Percentiles rank a stretch among this genome's conserved stretches.
phyloP scores from a whole-genome alignment of 2,888 invertebrate genomes.

The Rhagophthalmus giganteus region DNA sequence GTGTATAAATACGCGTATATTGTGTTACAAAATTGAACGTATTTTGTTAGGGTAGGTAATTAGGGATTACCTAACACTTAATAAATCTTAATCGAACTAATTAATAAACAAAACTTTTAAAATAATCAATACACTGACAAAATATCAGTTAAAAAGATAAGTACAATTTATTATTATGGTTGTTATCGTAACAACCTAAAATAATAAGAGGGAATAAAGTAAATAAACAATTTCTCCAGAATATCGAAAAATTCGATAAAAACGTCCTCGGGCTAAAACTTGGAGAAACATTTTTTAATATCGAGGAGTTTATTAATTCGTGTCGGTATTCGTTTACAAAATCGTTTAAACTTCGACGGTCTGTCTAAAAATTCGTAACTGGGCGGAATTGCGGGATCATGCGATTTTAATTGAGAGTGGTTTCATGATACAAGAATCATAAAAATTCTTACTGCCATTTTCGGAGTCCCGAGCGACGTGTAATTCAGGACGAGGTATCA shows the following conservation, averaged over 20 bases:
- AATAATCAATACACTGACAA: too few relatives aligned
- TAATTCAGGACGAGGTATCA: constrained; percentile 26
- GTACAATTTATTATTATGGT: too few relatives aligned
- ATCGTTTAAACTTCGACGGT: not conserved
- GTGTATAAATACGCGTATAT: too few relatives aligned
- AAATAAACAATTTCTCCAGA: not conserved
- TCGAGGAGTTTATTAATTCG: not conserved
- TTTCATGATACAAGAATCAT: constrained; percentile 17
- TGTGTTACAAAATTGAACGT: too few relatives aligned
- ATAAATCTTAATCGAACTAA: too few relatives aligned
- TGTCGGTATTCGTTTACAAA: not conserved
- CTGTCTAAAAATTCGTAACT: not conserved
- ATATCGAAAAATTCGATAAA: not conserved
- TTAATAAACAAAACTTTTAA: too few relatives aligned
- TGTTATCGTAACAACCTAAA: too few relatives aligned
- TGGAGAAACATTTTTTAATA: not conserved
- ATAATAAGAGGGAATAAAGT: not conserved
- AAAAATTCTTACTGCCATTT: constrained; percentile 28
- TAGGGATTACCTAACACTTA: too few relatives aligned
- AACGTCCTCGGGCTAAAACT: not conserved
- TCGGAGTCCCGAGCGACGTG: constrained; percentile 20
- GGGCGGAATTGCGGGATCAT: constrained; percentile 4
- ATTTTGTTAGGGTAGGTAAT: too few relatives aligned
- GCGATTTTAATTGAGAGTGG: constrained; percentile 20
- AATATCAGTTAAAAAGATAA: too few relatives aligned